These are phyloP conservation scores for Xyrichtys novacula DNA, from an alignment of 2,797 vertebrate species.

Conservation along the genomic window DNA sequence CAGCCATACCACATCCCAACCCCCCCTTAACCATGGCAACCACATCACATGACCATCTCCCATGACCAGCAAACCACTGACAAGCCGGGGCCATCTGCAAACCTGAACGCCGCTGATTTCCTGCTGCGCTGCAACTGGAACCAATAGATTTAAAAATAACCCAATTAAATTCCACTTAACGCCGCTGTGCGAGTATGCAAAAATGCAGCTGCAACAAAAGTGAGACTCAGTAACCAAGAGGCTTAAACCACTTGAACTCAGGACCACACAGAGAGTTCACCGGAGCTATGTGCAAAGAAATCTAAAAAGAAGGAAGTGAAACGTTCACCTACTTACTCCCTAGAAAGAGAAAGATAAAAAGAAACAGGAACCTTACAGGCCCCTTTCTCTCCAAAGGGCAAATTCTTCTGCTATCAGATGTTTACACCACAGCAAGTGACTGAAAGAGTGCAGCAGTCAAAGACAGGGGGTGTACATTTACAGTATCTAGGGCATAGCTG, in stretches of 20 bases:
- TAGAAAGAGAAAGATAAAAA: constrained; percentile 48
- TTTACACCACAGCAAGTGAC: constrained; percentile 69
- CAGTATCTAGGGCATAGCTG: constrained; percentile 63
- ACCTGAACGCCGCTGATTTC: constrained; percentile 38
- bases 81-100: constrained; percentile 50
- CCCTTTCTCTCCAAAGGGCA: constrained; percentile 69
- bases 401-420: constrained; percentile 80
- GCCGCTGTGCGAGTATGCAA: not conserved
- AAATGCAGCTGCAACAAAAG: not conserved
- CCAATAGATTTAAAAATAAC: constrained; percentile 13
- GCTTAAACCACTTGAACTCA: constrained; percentile 1
- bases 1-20: constrained; percentile 74
- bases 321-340: constrained; percentile 59
- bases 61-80: constrained; percentile 65
- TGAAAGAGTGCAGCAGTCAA: constrained; percentile 43
- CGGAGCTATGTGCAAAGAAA: constrained; percentile 15
- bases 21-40: constrained; percentile 78
- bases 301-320: constrained; percentile 62
- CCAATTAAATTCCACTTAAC: not conserved
- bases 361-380: constrained; percentile 55
- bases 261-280: not conserved
- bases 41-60: constrained; percentile 77
- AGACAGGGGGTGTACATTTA: constrained; percentile 42
- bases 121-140: constrained; percentile 34
- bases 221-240: not conserved